Base-by-base conservation (phyloP, 2,113 vertebrate species). In the Limanda limanda region DNA sequence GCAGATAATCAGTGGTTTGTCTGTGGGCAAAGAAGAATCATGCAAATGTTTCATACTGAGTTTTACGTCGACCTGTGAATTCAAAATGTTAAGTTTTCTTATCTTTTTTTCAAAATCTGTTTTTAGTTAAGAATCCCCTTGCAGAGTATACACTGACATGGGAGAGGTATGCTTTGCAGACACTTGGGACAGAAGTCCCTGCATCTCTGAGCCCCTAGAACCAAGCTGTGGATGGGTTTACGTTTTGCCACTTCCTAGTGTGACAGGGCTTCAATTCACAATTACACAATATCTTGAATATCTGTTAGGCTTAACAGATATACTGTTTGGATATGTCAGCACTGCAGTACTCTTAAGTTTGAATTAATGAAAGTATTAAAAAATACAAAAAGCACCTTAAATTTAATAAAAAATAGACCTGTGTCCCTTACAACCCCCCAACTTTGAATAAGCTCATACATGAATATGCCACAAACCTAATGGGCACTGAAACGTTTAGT, bases 281-380 rank as follows among this genome's bases (percentile, higher is more conserved):
- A 17, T 1, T 31, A 65, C 20, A 74, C 57, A 59, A 10, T 63
- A 42, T 42, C 31, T 54, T 2, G 31, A 67, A 31, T 40, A 55
- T 59, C 21, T 73, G 25, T 64, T 66, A 56, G 59, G 79, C 47
- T 74, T 74, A 70, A 66, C 68, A 72, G 62, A 81, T 62, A 11
- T 65, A 74, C 8, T 1, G 4, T 35, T 10, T 55, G 56, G 65
- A 47, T 68, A 31, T 52, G 24, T 58, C 23, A 75, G 54, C 40
- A 27, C 57, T 69, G 37, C 21, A 14, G 27, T 20, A 21, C 21
- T 0, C 1, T 47, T 68, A n/a, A 2, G 42, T 76, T 76, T 42
- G 17, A 25, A 31, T 62, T 54, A 9, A 52, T 68, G 5, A 78
- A 69, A 65, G 31, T 52, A 31, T 31, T 7, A 31, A 31, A 31